Evolutionary conservation across 2,888 invertebrate species (phyloP), one percentile per base, ranked within the genome.

Genomic region (Venustoraphidia nigricollis): DNA sequence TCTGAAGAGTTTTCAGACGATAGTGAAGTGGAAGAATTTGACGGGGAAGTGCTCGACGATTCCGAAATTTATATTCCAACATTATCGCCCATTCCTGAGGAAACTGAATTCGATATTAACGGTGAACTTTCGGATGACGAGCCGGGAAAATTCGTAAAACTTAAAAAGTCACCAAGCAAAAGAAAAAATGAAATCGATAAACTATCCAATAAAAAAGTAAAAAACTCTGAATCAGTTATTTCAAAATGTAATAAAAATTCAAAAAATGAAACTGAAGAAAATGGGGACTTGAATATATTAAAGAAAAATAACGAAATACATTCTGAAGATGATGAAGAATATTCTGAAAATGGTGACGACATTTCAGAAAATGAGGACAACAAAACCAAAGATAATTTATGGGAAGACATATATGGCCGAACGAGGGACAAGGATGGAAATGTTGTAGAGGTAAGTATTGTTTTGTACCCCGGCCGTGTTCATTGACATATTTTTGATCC

Each of bases 341-440:
- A 37, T 40, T 14, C 36, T 46, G 35, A 52, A 17, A 47, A 27
- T 14, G 45, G 50, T 50, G 45, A 46, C 36, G 53, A 55, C 17
- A 49, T 50, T 51, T 50, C 51, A 40, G 51, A 51, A 34, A 49
- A 52, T 14, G 53, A 54, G 8, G 40, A 50, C 9, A 48, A 51
- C 14, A 52, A 54, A 11, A 50, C 48, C 13, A 53, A 54, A n/a
- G 59, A 62, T 51, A 64, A 64, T 38, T 60, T 64, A 9, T 85
- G 83, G 82, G 91, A 95, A 71, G 95, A 96, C 69, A 95, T 96
- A 62, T 95, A 96, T 67, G 95, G 95, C 0, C 73, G 94, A 50
- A 75, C 83, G 55, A 74, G 90, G 55, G 84, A 86, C 60, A 79
- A 79, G 58, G 74, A 83, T 55, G 95, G 95, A 3, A 81, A 85